Base-by-base conservation (phyloP, 2,113 vertebrate species). In the Oceanites oceanicus region DNA sequence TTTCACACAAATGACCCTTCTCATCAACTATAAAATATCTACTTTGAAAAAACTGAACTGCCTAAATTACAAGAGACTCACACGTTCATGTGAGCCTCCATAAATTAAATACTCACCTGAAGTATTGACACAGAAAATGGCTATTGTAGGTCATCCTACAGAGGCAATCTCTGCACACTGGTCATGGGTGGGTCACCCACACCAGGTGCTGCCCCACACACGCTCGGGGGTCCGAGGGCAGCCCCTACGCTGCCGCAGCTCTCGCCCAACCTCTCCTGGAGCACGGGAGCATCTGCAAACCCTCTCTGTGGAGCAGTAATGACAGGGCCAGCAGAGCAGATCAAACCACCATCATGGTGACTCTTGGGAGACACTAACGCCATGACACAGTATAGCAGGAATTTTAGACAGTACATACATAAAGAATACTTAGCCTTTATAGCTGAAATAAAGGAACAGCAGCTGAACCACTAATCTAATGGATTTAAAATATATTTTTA, bases 171-270 rank as follows among this genome's bases (percentile, higher is more conserved):
- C 36, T 55, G 63, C 36, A 20, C 21, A 9, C 6, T 11, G 40
- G 8, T 29, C 23, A 7, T 1, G 16, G 25, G 13, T n/a, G 19
- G 21, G 25, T 45, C 38, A 45, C 40, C 13, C 84, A 53, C 13
- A 2, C 3, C 63, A 49, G 30, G 36, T 15, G 26, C 79, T 58
- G 44, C 15, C 52, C 34, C 34, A 36, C 3, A 1, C 40, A 17
- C 2, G 4, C 26, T 12, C 1, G 1, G 15, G 49, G 27, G 11
- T 10, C 52, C 1, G 1, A 45, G 38, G 2, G 3, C 81, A 73
- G 59, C 25, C 20, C 45, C 59, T 16, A 4, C 1, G 1, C 23
- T 42, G 59, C 44, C 15, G 10, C 65, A 32, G 72, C 52, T 49
- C 50, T 77, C 77, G 71, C 45, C 56, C 81, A 34, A 2, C 16